Evolutionary conservation across 2,113 vertebrate genomes (phyloP), one percentile per base, ranked within the genome.

Genomic region (Hymenochirus boettgeri): DNA sequence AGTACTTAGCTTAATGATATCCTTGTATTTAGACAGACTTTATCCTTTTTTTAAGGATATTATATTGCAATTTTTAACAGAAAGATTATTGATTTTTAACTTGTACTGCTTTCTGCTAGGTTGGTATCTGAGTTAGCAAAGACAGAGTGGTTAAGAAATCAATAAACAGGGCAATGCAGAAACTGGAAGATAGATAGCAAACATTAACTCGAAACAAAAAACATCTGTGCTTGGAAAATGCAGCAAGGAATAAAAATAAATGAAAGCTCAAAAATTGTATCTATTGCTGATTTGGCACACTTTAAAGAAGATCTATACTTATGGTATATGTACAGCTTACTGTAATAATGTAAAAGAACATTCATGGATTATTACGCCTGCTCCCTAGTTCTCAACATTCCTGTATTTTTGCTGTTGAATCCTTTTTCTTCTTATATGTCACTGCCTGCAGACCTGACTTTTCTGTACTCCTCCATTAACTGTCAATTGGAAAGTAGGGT

Each of bases 101-200:
- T 67, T 59, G 64, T 29, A 52, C 64, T 53, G 52, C 56, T 67
- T 67, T 59, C 64, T 67, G 64, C 64, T 57, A 67, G 45, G 46
- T 67, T 58, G 55, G 55, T 59, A 67, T 52, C 56, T 67, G 50
- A 23, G 63, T 58, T 66, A 58, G 57, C 63, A 58, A 47, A 66
- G 55, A 58, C 63, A 66, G 54, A 58, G 55, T 59, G 64, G 64
- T 67, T 67, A 67, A 25, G 47, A 59, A 67, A 67, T 67, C 64
- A 59, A 67, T 67, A 67, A 52, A 51, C 64, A 59, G 64, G 56
- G 46, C 64, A 52, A 47, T 59, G 37, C 55, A 67, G 37, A 47
- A 59, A 67, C 58, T 52, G 46, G 31, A 42, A 57, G 51, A 57
- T 58, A 66, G 63, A 50, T 66, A 42, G 35, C 25, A 31, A 37